A percentile compares a stretch with the other conserved stretches of the same genome.
Conservation (phyloP, 2,888 invertebrate genomes). For the Mesorhabditis spiculigera region DNA sequence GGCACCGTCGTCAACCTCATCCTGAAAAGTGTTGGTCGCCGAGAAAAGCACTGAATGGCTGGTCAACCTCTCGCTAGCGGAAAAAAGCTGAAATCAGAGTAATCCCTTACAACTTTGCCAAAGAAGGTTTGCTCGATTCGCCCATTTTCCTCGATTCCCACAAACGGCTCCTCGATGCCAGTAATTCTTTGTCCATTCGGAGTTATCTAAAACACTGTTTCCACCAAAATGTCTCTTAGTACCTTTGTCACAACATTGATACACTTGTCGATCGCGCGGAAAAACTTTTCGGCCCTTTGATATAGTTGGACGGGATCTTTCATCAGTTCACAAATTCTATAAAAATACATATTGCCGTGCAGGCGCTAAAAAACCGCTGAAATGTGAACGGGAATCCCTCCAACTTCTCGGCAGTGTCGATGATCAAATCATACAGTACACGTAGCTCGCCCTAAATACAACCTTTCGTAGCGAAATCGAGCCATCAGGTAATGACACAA, state of each 20-base stretch:
- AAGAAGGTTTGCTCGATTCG: constrained; percentile 24
- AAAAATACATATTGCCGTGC: constrained; percentile 7
- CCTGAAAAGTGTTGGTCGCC: neutral
- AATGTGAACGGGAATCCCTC: neutral
- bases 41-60: no score
- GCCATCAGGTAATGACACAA: no score
- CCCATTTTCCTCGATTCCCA: constrained; percentile 8
- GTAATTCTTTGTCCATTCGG: constrained; percentile 12
- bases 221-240: neutral
- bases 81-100: no score
- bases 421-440: neutral
- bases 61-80: no score
- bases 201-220: neutral
- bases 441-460: constrained; percentile 3
- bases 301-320: constrained; percentile 88
- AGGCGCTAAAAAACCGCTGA: neutral
- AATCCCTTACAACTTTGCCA: constrained; percentile 14
- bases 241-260: constrained; percentile 49
- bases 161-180: neutral
- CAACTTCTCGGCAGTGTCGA: neutral
- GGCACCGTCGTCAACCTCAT: neutral
- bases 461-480: no score
- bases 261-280: constrained; percentile 87
- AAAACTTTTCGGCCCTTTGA: constrained; percentile 89
- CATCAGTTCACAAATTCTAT: constrained; percentile 82